Evolutionary conservation across 2,888 invertebrate genomes (phyloP), one percentile per base, ranked within the genome.

Genomic region (Xylophagus ater): DNA sequence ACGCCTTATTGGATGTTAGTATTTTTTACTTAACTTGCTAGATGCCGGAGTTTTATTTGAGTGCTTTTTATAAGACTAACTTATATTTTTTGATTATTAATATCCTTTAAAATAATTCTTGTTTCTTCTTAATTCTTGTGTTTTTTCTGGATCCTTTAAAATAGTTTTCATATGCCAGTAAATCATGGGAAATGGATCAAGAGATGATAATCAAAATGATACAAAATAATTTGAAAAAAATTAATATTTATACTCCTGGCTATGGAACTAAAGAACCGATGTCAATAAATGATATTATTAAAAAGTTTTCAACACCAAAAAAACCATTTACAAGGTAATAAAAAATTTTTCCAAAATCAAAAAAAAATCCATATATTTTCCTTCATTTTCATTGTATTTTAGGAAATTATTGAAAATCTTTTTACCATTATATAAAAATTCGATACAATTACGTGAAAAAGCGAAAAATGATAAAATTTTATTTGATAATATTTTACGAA

Each of bases 111-210:
- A n/a, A n/a, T n/a, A 23, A 30, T 30, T 25, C 9, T 12, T 18
- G 2, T 24, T 31, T 20, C n/a, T 18, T 12, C 4, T 24, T 10
- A 20, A 14, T 26, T 2, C 15, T 15, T 3, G 34, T 52, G 50
- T 53, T 58, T 23, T 54, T n/a, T n/a, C n/a, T n/a, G n/a, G n/a
- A n/a, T n/a, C n/a, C n/a, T n/a, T n/a, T n/a, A n/a, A n/a, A n/a
- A n/a, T n/a, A 86, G 80, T 73, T 86, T 50, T 81, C 83, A 52
- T 52, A 83, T 5, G 58, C 65, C 4, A 70, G 76, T 0, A 69
- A 73, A 44, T 72, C 81, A 0, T 85, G 84, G 84, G 68, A 62
- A 18, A 63, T 76, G 46, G 70, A 75, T 12, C 76, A 78, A 0
- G 66, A 69, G 34, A 62, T 69, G 10, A 63, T 84, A 33, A 72